Evolutionary conservation across 1,140 invertebrate species (phyloP).

Genomic region (Macrobrachium nipponense): DNA sequence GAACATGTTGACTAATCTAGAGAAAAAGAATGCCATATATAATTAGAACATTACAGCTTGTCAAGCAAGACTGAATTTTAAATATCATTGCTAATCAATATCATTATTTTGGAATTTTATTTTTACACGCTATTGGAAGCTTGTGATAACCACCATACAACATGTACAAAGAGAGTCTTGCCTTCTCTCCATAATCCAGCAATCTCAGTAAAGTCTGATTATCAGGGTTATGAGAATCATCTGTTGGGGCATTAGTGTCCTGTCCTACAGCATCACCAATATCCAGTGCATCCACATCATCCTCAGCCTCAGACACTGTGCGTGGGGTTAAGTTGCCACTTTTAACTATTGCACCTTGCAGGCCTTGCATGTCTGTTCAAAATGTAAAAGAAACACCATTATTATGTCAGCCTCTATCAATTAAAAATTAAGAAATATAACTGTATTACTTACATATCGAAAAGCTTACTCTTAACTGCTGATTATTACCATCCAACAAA

Average conservation of each 20-base stretch:
- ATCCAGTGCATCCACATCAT: slow-evolving; percentile 67
- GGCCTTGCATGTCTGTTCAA: slow-evolving; percentile 62
- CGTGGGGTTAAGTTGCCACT: slow-evolving; percentile 29
- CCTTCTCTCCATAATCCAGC: slow-evolving; percentile 95
- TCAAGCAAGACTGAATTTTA: too few relatives aligned
- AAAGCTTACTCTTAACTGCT: too few relatives aligned
- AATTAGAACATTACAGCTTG: too few relatives aligned
- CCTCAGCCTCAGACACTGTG: slow-evolving; percentile 72
- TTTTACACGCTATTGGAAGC: neutral
- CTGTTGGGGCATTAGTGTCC: slow-evolving; percentile 54
- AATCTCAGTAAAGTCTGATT: slow-evolving; percentile 93
- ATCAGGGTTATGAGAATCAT: slow-evolving; percentile 78
- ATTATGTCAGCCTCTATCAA: neutral
- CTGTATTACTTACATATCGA: too few relatives aligned
- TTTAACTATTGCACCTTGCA: slow-evolving; percentile 57
- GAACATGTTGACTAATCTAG: slow-evolving; percentile 95
- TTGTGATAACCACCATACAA: neutral
- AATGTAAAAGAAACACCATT: slow-evolving; percentile 3
- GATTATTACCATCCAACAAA: too few relatives aligned
- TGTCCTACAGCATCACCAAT: slow-evolving; percentile 46
- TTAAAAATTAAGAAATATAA: neutral
- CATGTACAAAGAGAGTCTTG: slow-evolving; percentile 66
- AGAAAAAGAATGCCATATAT: slow-evolving; percentile 21
- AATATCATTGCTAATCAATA: neutral
- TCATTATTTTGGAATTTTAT: neutral